Evolutionary conservation across 92 coral and sea anemone species (phyloP), one percentile per base, ranked within the genome.

Genomic region (Porites rus): DNA sequence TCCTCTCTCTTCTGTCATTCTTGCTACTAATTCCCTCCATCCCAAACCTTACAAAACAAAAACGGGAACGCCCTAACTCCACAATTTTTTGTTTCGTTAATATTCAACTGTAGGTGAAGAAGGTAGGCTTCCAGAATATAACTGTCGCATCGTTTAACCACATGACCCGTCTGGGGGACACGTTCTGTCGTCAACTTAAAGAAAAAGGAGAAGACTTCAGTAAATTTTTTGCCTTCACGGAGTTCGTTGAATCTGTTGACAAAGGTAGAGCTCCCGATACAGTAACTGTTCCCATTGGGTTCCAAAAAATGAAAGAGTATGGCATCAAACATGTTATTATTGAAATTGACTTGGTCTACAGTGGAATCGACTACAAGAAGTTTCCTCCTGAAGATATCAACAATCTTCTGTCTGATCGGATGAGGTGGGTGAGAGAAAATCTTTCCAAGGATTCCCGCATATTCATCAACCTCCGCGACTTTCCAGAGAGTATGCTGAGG

Each of bases 401-500:
- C 74, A 69, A 61, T 19, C 81, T 84, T 52, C 59, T 89, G 56
- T 70, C 61, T 12, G 58, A 78, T 10, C 77, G 89, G 20, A 56
- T 89, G 38, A 51, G 72, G 51, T 89, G 92, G 90, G 79, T 77
- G 46, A 81, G 85, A 5, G 20, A 58, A 19, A 71, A 84, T 12
- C 76, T 84, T 11, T 78, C 89, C n/a, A 28, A 59, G 18, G 89
- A 89, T 52, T 74, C 89, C 18, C 62, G 52, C 24, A 75, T 84
- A 65, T 51, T 90, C 8, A 60, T 86, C 46, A 90, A 90, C 80
- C 77, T 90, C 13, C 87, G 93, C 1, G 93, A 90, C 67, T 63
- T 90, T 59, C 89, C 93, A 4, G 90, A 90, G 56, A 80, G 83
- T 22, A 90, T 90, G 87, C 60, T 38, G 22, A 68, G 58, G 20